A percentile compares a stretch with the other conserved stretches of the same genome.
Conservation (phyloP, 2,888 invertebrate genomes). For the Penaeus monodon region DNA sequence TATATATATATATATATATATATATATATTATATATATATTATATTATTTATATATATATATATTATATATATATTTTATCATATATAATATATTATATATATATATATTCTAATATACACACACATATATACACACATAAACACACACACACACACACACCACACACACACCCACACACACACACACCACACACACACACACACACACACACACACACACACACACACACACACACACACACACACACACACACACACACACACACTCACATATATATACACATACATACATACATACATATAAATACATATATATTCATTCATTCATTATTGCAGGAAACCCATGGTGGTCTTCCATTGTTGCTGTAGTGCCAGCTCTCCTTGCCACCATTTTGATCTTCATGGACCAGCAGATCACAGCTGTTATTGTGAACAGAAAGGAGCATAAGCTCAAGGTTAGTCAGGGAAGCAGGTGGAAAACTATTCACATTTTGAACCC, state of each 20-base stretch:
- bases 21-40: no score
- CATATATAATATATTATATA: no score
- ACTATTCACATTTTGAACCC: background rate
- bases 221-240: conserved; percentile 1
- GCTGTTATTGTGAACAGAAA: conserved; percentile 98
- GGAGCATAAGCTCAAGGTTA: conserved; percentile 92
- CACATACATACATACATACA: conserved; percentile 10
- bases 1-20: no score
- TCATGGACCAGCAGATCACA: conserved; percentile 99
- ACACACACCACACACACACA: background rate
- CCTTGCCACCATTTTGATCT: conserved; percentile 92
- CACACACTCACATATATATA: conserved; percentile 21
- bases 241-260: background rate
- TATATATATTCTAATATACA: conserved; percentile 19
- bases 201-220: conserved; percentile 10
- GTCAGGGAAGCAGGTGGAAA: background rate
- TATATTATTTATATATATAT: conserved; percentile 5
- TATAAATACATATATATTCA: background rate
- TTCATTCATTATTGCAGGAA: conserved; percentile 69
- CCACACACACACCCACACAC: background rate
- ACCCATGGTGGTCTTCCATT: conserved; percentile 87
- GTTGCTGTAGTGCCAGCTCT: conserved; percentile 78
- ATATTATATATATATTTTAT: background rate
- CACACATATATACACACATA: no score
- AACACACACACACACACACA: no score